phyloP scores from a whole-genome alignment of 2,113 vertebrate species.

The Takifugu bimaculatus region DNA sequence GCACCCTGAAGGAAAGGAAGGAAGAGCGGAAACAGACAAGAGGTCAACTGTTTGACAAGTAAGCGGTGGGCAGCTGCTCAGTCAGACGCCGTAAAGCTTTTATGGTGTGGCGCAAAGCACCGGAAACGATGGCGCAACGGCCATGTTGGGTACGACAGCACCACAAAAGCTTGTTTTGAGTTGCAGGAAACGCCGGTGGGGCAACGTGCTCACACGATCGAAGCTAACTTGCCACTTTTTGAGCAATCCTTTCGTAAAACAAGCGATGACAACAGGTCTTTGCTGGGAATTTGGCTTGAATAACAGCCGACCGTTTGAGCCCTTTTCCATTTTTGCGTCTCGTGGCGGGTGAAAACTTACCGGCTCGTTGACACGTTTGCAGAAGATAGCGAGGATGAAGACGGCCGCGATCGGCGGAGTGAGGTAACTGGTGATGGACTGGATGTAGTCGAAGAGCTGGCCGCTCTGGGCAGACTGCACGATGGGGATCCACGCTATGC shows the following conservation, averaged over 20 bases:
- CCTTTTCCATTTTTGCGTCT: neutral
- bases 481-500: conserved; percentile 94
- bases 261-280: too few relatives aligned
- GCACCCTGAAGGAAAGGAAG: conserved; percentile 79
- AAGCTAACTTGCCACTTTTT: conserved; percentile 2
- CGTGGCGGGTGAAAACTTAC: conserved; percentile 63
- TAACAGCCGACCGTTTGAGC: too few relatives aligned
- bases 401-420: conserved; percentile 89
- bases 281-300: too few relatives aligned
- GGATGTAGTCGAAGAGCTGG: conserved; percentile 94
- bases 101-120: neutral
- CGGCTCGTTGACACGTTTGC: conserved; percentile 86
- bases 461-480: conserved; percentile 88
- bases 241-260: neutral
- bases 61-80: too few relatives aligned
- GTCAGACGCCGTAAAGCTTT: neutral
- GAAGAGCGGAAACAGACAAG: neutral
- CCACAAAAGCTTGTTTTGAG: neutral
- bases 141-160: neutral
- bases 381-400: conserved; percentile 89
- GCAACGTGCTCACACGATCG: neutral
- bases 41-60: too few relatives aligned
- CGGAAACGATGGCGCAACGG: neutral
- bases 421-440: conserved; percentile 91
- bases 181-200: neutral